These are phyloP conservation scores for Cheilosia vernalis DNA, from an alignment of 2,888 invertebrate species.

Conservation along the genomic window DNA sequence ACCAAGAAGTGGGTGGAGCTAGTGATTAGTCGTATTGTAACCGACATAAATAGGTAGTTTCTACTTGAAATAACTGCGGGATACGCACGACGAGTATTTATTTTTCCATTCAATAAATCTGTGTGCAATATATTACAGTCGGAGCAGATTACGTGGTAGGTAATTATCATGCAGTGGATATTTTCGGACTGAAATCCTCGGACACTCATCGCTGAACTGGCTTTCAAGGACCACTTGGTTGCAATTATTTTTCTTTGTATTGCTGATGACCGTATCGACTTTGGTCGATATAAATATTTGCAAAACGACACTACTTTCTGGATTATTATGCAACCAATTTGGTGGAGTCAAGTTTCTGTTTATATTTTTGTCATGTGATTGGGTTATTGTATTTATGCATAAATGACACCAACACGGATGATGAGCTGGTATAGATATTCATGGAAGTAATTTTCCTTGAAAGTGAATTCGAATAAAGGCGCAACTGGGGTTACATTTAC, in stretches of 20 bases:
- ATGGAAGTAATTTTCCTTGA: background rate
- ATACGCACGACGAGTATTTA: background rate
- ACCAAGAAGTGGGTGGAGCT: background rate
- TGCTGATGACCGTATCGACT: background rate
- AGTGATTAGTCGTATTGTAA: background rate
- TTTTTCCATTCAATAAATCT: background rate
- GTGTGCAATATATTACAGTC: background rate
- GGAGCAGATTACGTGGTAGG: conserved; percentile 24
- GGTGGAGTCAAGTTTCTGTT: background rate
- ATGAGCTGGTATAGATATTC: background rate
- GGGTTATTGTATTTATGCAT: background rate
- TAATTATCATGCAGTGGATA: conserved; percentile 26
- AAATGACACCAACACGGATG: background rate
- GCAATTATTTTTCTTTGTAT: background rate
- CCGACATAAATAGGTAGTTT: background rate
- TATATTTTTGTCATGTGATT: background rate
- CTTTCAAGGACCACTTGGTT: background rate
- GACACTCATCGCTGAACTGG: background rate
- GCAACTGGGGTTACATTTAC: background rate
- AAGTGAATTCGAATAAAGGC: background rate
- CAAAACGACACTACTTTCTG: background rate
- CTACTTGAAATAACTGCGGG: background rate
- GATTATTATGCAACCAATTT: background rate
- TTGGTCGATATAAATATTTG: background rate
- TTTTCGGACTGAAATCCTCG: conserved; percentile 33